Evolutionary conservation across 2,797 vertebrate species (phyloP), one percentile per base, ranked within the genome.

Genomic region (Cottoperca gobio): DNA sequence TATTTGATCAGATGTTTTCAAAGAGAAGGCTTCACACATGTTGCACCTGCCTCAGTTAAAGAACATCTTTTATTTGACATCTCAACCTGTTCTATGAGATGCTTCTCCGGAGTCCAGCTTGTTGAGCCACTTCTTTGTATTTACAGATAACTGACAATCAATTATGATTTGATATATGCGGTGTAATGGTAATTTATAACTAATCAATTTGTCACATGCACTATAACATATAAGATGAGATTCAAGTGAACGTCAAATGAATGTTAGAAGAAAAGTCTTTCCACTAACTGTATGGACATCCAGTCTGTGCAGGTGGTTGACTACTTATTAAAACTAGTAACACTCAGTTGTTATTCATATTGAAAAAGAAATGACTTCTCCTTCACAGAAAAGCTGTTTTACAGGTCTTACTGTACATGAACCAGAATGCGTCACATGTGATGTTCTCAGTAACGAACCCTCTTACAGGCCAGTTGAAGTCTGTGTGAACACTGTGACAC

Each of bases 1-100:
- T 53, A 54, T 74, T 73, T 60, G 31, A 66, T 62, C 37, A n/a
- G 26, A 50, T 73, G 49, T 49, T 71, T 61, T 64, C n/a, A 24
- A 64, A 57, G 52, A 50, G 60, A 43, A 54, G 26, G 13, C 45
- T 14, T 60, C 16, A 65, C 46, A 76, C 63, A 50, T 65, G 39
- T 28, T 58, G 52, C 66, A 76, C 52, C 55, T 48, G 63, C 52
- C 46, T 48, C 35, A 49, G 40, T 59, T 46, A 42, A 70, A 61
- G 35, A 52, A 52, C 52, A 26, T 60, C 64, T 58, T 23, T 26
- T 14, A 31, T 72, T 26, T 52, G 17, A 71, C 23, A 16, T 50
- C 46, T 74, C 48, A 62, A 40, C 33, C 12, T n/a, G 0, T 49
- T 57, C 2, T 10, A 50, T 40, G 16, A 33, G n/a, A 55, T n/a